phyloP scores from a whole-genome alignment of 2,888 invertebrate species.

The Nyleta sp. region DNA sequence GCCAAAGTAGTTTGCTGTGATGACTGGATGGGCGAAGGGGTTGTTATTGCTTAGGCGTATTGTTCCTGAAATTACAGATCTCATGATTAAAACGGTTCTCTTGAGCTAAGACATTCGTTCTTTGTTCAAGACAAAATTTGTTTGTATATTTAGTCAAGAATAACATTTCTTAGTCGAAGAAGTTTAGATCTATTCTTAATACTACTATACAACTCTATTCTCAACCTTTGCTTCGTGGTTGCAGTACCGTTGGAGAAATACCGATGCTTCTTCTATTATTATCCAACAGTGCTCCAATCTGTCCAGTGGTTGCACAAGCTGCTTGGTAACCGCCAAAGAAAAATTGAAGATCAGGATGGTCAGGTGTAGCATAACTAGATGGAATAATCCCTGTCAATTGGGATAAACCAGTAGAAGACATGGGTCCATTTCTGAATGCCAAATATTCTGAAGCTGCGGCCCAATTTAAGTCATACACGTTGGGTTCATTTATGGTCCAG shows the following conservation, averaged over 20 bases:
- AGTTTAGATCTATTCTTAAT: too few species aligned
- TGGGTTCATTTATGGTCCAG: conserved; percentile 84
- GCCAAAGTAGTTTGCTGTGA: conserved; percentile 90
- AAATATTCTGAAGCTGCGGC: conserved; percentile 86
- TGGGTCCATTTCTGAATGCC: conserved; percentile 85
- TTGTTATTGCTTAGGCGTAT: conserved; percentile 85
- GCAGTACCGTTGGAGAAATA: conserved; percentile 86
- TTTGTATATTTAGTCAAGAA: too few species aligned
- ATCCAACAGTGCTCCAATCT: conserved; percentile 79
- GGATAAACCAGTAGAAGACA: conserved; percentile 86
- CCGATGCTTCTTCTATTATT: conserved; percentile 77
- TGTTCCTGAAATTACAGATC: conserved; percentile 67
- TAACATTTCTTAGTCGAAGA: too few species aligned
- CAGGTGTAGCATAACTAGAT: conserved; percentile 85
- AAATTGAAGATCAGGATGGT: conserved; percentile 86
- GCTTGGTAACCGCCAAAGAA: conserved; percentile 88
- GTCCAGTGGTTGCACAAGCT: conserved; percentile 84
- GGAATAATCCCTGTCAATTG: conserved; percentile 87
- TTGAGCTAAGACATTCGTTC: too few species aligned
- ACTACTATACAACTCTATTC: too few species aligned
- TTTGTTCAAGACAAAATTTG: too few species aligned
- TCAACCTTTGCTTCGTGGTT: conserved; percentile 87
- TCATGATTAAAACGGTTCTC: background rate
- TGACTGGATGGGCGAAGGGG: conserved; percentile 88
- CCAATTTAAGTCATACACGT: conserved; percentile 85